Percentiles rank a stretch among this genome's conserved stretches.
Evolutionary conservation across 2,113 vertebrate species (phyloP).

Genomic region (Condylura cristata): DNA sequence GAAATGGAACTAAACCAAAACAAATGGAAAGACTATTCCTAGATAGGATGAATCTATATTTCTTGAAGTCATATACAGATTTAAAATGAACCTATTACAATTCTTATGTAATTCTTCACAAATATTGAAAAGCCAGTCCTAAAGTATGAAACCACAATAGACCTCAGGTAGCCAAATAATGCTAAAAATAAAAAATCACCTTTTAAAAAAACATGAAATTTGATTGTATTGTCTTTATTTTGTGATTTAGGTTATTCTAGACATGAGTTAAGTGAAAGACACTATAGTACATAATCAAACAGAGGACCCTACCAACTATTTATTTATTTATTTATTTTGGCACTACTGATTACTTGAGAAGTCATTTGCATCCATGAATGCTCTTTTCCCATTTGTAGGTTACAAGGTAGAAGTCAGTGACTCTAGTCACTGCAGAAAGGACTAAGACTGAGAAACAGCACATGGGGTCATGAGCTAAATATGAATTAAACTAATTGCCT

Average conservation of each 20-base stretch:
- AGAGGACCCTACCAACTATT: neutral
- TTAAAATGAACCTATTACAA: no score
- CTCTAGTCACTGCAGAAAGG: neutral
- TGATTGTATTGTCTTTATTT: neutral
- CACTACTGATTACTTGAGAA: slow-evolving; percentile 1
- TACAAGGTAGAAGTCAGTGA: neutral
- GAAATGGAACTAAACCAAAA: no score
- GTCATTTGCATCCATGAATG: neutral
- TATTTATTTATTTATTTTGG: no score
- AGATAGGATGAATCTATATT: no score
- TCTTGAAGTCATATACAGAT: no score
- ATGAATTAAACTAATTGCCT: neutral
- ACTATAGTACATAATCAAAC: neutral
- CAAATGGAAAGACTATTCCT: no score
- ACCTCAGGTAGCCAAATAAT: no score
- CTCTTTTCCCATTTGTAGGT: neutral
- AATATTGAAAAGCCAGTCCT: no score
- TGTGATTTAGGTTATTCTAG: neutral
- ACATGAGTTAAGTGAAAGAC: neutral
- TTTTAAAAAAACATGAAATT: neutral
- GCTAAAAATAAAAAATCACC: neutral
- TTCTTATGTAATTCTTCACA: no score
- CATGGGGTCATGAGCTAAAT: neutral
- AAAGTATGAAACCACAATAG: no score
- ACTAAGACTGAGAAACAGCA: neutral